Conservation (phyloP, 2,797 vertebrate species). For the Zalophus californianus region DNA sequence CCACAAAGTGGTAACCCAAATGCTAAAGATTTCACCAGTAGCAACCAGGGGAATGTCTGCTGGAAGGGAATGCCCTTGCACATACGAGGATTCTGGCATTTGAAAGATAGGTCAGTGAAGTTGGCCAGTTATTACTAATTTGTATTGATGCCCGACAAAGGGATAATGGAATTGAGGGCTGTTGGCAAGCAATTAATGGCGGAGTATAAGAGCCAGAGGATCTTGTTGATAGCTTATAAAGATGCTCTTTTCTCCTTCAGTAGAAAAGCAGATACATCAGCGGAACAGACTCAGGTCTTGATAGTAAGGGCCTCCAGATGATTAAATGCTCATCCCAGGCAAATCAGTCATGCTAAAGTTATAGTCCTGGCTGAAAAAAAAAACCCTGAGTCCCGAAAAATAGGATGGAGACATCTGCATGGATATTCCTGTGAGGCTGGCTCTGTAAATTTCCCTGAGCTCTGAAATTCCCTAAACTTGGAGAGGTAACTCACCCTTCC, state of each 20-base stretch:
- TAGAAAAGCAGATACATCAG: constrained; percentile 30
- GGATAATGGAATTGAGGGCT: background rate
- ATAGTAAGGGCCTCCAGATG: constrained; percentile 13
- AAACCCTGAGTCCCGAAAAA: constrained; percentile 29
- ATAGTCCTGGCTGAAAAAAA: background rate
- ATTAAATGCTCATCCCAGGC: constrained; percentile 14
- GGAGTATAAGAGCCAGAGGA: constrained; percentile 10
- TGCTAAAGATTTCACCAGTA: constrained; percentile 9
- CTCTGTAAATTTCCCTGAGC: constrained; percentile 6
- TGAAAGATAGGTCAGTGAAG: constrained; percentile 10
- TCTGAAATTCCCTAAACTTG: background rate
- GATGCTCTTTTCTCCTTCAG: constrained; percentile 10
- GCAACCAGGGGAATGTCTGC: background rate
- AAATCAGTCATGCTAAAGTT: constrained; percentile 28
- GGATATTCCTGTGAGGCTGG: background rate
- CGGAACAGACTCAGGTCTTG: background rate
- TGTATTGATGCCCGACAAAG: constrained; percentile 37
- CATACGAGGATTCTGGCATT: constrained; percentile 9
- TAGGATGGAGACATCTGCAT: background rate
- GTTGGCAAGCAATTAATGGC: constrained; percentile 45
- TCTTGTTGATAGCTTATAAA: constrained; percentile 15
- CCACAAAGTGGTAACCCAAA: background rate
- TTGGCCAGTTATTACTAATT: constrained; percentile 51
- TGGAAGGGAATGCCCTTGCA: background rate
- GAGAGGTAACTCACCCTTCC: background rate